Conservation (phyloP, 2,113 vertebrate species). For the Nycticebus coucang region DNA sequence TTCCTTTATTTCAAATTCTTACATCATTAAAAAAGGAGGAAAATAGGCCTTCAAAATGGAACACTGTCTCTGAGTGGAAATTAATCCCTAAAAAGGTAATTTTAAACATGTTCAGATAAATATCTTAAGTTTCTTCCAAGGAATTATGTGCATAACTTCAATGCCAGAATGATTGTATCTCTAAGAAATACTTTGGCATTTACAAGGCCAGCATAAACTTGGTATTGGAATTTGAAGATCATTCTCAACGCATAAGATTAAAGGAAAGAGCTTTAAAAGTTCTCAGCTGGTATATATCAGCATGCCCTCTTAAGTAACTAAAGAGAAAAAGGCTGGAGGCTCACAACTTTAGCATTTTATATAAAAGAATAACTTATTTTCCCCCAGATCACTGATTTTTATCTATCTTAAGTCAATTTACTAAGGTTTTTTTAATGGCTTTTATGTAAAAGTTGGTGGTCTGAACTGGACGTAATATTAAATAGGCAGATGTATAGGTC, state of each 20-base stretch:
- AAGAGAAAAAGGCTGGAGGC: neutral
- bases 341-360: conserved; percentile 50
- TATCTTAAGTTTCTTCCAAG: conserved; percentile 57
- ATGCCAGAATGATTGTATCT: conserved; percentile 59
- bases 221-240: conserved; percentile 57
- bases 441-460: conserved; percentile 61
- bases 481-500: neutral
- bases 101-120: conserved; percentile 58
- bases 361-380: conserved; percentile 33
- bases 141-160: conserved; percentile 39
- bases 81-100: conserved; percentile 64
- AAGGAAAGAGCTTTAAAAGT: conserved; percentile 36
- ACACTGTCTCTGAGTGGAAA: neutral
- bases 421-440: conserved; percentile 27
- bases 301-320: conserved; percentile 28
- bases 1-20: neutral
- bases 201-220: conserved; percentile 61
- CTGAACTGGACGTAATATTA: neutral
- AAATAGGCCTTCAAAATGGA: neutral
- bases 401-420: conserved; percentile 56
- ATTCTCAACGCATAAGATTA: conserved; percentile 53
- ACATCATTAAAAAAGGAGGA: neutral
- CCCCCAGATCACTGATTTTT: conserved; percentile 47
- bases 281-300: conserved; percentile 64
- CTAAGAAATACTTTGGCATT: conserved; percentile 57